Percentiles rank a stretch among this genome's conserved stretches.
Evolutionary conservation across 2,113 vertebrate genomes (phyloP).

Genomic region (Solea solea): DNA sequence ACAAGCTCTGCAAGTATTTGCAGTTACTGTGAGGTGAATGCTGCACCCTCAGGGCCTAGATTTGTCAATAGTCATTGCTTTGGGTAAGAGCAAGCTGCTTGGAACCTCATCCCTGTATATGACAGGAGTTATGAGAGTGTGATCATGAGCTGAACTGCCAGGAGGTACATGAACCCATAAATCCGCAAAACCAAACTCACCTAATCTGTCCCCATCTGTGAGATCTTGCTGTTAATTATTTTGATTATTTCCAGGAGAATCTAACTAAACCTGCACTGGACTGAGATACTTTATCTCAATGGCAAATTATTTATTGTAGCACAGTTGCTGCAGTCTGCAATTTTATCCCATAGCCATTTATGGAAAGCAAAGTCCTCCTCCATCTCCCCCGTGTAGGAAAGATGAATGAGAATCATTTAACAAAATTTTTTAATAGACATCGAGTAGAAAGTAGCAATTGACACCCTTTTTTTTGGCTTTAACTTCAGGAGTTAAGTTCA

Average conservation of each 20-base stretch:
- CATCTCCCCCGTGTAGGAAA: slow-evolving; percentile 1
- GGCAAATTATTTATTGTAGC: slow-evolving; percentile 3
- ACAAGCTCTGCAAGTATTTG: slow-evolving; percentile 11
- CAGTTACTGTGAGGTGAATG: not conserved
- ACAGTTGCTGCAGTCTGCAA: slow-evolving; percentile 12
- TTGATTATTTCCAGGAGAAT: slow-evolving; percentile 27
- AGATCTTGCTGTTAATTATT: slow-evolving; percentile 15
- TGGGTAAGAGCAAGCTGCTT: not conserved
- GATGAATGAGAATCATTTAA: slow-evolving; percentile 9
- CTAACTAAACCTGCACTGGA: slow-evolving; percentile 1
- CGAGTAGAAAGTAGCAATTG: not conserved
- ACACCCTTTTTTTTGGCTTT: not conserved
- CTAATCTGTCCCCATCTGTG: not conserved
- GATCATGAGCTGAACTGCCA: slow-evolving; percentile 2
- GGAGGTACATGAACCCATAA: slow-evolving; percentile 5
- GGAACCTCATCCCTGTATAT: slow-evolving; percentile 2
- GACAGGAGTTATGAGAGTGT: not conserved
- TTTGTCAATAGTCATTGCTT: slow-evolving; percentile 36
- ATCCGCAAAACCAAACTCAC: slow-evolving; percentile 12
- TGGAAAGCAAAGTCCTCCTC: slow-evolving; percentile 15
- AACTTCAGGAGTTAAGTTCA: too few species aligned
- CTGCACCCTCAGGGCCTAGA: not conserved
- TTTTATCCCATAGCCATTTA: slow-evolving; percentile 1
- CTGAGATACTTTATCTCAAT: slow-evolving; percentile 9
- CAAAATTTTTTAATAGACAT: not conserved